Conservation (phyloP, 1,140 invertebrate genomes). For the Orchestia grillus region DNA sequence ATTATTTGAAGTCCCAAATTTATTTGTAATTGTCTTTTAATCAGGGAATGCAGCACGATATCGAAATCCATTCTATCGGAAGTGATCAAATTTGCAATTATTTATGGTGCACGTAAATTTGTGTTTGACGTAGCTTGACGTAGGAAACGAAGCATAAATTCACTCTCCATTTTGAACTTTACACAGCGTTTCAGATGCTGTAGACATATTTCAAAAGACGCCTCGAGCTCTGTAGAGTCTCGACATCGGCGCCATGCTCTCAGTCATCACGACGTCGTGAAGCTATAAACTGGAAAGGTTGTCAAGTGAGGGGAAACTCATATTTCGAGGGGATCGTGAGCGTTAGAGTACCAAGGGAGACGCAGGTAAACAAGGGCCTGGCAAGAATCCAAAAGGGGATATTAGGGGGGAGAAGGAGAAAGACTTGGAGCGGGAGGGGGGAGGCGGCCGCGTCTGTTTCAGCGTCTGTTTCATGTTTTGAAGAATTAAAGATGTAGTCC, state of each 20-base stretch:
- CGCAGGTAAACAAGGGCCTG: conserved; percentile 18
- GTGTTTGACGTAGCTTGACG: too few relatives aligned
- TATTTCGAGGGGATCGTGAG: conserved; percentile 2
- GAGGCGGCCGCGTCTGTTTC: background rate
- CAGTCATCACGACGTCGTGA: background rate
- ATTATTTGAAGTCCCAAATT: too few relatives aligned
- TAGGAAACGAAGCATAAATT: background rate
- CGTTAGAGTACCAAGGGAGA: background rate
- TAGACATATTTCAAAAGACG: background rate
- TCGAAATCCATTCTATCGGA: too few relatives aligned
- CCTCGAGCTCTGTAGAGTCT: background rate
- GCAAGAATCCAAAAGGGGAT: background rate
- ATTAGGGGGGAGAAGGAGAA: background rate
- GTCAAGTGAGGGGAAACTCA: background rate
- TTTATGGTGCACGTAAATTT: too few relatives aligned
- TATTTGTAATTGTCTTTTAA: too few relatives aligned
- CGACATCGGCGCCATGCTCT: background rate
- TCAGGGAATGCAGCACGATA: too few relatives aligned
- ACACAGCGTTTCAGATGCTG: background rate
- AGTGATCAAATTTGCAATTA: too few relatives aligned
- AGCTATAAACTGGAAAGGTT: background rate
- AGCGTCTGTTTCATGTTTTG: background rate
- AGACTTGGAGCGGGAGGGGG: background rate
- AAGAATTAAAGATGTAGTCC: background rate
- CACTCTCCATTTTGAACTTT: background rate